Percentiles rank a stretch among this genome's conserved stretches.
phyloP scores from a whole-genome alignment of 37 sponge, comb jelly and placozoan genomes.

The Cliona cf. orientalis region DNA sequence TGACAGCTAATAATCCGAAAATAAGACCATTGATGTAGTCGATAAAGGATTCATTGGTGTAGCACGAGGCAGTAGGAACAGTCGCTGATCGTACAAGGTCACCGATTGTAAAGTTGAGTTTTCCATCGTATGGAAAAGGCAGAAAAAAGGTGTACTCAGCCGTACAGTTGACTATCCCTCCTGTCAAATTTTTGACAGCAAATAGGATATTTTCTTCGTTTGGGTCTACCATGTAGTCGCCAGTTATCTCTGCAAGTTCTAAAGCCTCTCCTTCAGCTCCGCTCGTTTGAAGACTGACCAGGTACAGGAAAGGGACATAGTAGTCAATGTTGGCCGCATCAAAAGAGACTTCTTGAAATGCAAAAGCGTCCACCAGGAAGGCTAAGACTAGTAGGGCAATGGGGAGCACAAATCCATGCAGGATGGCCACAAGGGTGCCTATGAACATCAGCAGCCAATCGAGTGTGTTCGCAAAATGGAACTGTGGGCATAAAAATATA shows the following conservation, averaged over 20 bases:
- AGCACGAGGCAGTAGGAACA: background rate
- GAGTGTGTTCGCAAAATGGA: slow-evolving; percentile 26
- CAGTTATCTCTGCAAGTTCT: background rate
- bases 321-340: background rate
- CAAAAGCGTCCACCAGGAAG: slow-evolving; percentile 29
- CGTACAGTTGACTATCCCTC: background rate
- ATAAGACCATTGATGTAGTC: background rate
- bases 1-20: slow-evolving; percentile 10
- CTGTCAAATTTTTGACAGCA: background rate
- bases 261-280: no score
- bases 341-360: slow-evolving; percentile 2
- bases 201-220: background rate
- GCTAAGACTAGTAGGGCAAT: slow-evolving; percentile 51
- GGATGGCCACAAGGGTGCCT: slow-evolving; percentile 24
- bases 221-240: background rate
- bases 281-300: no score
- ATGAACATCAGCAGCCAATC: slow-evolving; percentile 57
- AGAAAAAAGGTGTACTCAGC: background rate
- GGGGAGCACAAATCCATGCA: slow-evolving; percentile 60
- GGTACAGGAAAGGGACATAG: background rate
- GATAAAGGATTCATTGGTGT: background rate
- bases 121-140: background rate
- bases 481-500: no score
- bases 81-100: background rate
- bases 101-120: background rate